These are phyloP conservation scores for Agapornis canus DNA, from an alignment of 2,797 vertebrate genomes.

Conservation along the genomic window DNA sequence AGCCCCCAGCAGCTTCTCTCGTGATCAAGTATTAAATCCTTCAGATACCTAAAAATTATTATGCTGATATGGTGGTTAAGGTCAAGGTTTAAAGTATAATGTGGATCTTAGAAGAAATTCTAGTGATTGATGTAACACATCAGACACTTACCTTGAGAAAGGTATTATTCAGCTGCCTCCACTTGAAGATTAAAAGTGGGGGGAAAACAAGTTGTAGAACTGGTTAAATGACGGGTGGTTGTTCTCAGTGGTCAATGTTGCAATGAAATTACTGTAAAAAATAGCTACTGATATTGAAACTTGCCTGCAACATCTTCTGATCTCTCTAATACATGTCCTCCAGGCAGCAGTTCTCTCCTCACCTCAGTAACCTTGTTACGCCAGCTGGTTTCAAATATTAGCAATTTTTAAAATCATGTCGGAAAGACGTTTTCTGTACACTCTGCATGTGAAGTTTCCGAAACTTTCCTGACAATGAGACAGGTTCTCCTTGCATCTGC, in stretches of 20 bases:
- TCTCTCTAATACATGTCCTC: constrained; percentile 52
- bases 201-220: constrained; percentile 35
- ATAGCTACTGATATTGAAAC: constrained; percentile 64
- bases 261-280: constrained; percentile 65
- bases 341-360: constrained; percentile 52
- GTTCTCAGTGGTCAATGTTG: constrained; percentile 60
- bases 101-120: constrained; percentile 46
- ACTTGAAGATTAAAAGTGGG: constrained; percentile 54
- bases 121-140: constrained; percentile 39
- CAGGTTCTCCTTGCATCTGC: background rate
- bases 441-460: constrained; percentile 36
- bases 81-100: constrained; percentile 66
- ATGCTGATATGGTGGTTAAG: constrained; percentile 48
- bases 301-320: constrained; percentile 53
- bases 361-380: constrained; percentile 60
- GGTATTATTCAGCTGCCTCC: constrained; percentile 44
- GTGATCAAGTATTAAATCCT: constrained; percentile 56
- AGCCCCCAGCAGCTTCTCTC: constrained; percentile 11
- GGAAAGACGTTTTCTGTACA: constrained; percentile 27
- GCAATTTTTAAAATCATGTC: constrained; percentile 46
- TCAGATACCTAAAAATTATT: constrained; percentile 46
- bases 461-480: constrained; percentile 32
- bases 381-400: constrained; percentile 60
- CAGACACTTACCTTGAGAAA: constrained; percentile 52
- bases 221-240: constrained; percentile 48